A percentile compares a stretch with the other conserved stretches of the same genome.
These are phyloP conservation scores for Alsophila aescularia DNA, from an alignment of 2,888 invertebrate species.

Conservation along the genomic window DNA sequence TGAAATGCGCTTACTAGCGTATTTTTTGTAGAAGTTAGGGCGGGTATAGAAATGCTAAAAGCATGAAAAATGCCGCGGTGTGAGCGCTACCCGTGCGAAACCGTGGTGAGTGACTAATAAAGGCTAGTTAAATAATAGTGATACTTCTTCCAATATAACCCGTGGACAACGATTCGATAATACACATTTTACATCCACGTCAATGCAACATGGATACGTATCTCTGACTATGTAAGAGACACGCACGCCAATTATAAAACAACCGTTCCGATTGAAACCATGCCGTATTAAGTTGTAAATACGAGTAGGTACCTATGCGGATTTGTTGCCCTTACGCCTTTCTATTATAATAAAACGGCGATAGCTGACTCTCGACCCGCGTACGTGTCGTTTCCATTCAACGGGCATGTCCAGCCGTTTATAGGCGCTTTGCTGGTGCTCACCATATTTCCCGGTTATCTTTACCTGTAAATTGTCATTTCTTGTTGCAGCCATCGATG, in stretches of 20 bases:
- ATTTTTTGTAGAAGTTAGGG: no score
- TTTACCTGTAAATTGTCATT: conserved; percentile 60
- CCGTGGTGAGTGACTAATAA: no score
- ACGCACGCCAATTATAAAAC: conserved; percentile 38
- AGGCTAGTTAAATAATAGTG: no score
- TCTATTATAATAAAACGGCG: conserved; percentile 47
- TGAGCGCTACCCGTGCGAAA: no score
- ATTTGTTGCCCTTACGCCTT: conserved; percentile 39
- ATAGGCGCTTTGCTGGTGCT: conserved; percentile 54
- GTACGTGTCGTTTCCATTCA: conserved; percentile 58
- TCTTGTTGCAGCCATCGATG: conserved; percentile 89
- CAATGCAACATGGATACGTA: no score
- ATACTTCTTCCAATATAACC: background rate
- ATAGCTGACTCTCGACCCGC: conserved; percentile 45
- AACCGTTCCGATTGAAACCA: conserved; percentile 50
- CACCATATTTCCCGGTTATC: conserved; percentile 65
- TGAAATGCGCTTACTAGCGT: no score
- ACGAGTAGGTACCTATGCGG: conserved; percentile 35
- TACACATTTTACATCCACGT: background rate
- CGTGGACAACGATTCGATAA: background rate
- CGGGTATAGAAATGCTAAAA: no score
- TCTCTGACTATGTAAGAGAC: no score
- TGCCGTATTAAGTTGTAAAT: conserved; percentile 59
- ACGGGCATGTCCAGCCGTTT: conserved; percentile 55
- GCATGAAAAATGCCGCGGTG: no score